Conservation (phyloP, 37 sponge, comb jelly and placozoan species). For the Petrosia ficiformis region DNA sequence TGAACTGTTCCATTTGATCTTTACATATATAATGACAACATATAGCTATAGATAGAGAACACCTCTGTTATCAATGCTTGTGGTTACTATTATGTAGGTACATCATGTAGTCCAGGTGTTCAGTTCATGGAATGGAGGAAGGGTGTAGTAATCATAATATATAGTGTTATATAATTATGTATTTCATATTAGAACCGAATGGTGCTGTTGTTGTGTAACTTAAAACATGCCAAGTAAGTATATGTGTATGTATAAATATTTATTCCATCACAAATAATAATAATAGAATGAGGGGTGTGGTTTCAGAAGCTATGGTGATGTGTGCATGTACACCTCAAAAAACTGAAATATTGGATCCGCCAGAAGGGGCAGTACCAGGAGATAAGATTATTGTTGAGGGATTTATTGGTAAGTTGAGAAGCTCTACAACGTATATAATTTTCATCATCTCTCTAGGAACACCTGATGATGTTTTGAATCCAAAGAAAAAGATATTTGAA, state of each 20-base stretch:
- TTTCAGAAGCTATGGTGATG: slow-evolving; percentile 97
- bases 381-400: slow-evolving; percentile 84
- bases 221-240: slow-evolving; percentile 88
- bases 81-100: no score
- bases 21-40: no score
- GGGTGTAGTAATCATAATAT: no score
- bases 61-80: no score
- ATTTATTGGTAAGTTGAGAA: slow-evolving; percentile 56
- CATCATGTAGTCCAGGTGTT: no score
- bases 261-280: background rate
- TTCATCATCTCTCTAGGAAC: slow-evolving; percentile 38
- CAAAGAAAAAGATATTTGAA: slow-evolving; percentile 97
- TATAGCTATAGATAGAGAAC: no score
- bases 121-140: no score
- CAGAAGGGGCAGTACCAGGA: slow-evolving; percentile 76
- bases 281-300: slow-evolving; percentile 81
- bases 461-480: slow-evolving; percentile 84
- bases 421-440: background rate
- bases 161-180: slow-evolving; percentile 10
- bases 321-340: slow-evolving; percentile 79
- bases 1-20: no score
- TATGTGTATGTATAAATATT: slow-evolving; percentile 3
- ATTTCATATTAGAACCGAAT: slow-evolving; percentile 49
- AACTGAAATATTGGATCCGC: slow-evolving; percentile 86
- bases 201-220: slow-evolving; percentile 80